Conservation (phyloP, 2,113 vertebrate genomes). For the Hemicordylus capensis region DNA sequence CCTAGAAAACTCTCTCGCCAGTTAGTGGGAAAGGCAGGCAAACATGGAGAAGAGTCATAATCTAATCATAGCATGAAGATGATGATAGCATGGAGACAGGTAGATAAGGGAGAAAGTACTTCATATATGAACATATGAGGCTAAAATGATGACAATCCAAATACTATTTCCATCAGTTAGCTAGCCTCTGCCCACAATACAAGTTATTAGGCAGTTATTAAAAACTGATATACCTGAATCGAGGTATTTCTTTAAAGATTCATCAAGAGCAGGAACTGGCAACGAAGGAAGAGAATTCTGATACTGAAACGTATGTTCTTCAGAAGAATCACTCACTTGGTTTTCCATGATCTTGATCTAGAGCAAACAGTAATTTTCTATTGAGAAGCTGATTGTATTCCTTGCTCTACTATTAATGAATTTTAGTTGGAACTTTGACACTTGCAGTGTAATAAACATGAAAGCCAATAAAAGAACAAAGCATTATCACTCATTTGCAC, state of each 20-base stretch:
- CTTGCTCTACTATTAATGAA: background rate
- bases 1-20: background rate
- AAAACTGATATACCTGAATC: slow-evolving; percentile 82
- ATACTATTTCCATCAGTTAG: background rate
- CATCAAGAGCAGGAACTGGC: slow-evolving; percentile 87
- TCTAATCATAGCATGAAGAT: too few relatives aligned
- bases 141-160: slow-evolving; percentile 2
- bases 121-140: background rate
- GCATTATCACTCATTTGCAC: background rate
- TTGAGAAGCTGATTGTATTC: background rate
- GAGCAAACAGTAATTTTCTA: background rate
- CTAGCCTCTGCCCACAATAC: background rate
- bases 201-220: background rate
- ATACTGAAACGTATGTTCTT: slow-evolving; percentile 91
- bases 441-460: background rate
- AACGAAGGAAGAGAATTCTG: slow-evolving; percentile 87
- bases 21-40: too few relatives aligned
- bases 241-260: slow-evolving; percentile 89
- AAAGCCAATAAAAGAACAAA: background rate
- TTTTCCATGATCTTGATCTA: slow-evolving; percentile 81
- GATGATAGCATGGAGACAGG: too few relatives aligned
- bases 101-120: too few relatives aligned
- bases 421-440: background rate
- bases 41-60: too few relatives aligned
- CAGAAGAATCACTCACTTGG: slow-evolving; percentile 75